Evolutionary conservation across 2,888 invertebrate species (phyloP).

Genomic region (Archips xylosteana): DNA sequence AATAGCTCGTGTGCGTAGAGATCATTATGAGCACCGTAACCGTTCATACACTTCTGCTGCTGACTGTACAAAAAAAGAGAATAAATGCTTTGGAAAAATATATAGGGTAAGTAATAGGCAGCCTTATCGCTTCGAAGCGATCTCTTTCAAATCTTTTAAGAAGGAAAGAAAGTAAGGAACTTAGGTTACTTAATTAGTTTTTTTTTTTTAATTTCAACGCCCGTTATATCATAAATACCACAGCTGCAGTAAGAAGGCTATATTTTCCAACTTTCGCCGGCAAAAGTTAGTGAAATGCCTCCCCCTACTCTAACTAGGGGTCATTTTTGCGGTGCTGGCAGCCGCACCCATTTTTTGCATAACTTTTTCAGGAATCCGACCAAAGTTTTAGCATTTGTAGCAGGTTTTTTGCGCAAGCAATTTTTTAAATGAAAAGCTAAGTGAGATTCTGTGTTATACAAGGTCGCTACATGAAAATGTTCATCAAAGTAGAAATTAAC

Average conservation of each 20-base stretch:
- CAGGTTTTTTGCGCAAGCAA: conserved; percentile 20
- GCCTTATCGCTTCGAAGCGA: no score
- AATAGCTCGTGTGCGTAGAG: no score
- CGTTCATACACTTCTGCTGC: no score
- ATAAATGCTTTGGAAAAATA: no score
- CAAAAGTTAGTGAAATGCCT: conserved; percentile 28
- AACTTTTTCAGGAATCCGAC: conserved; percentile 29
- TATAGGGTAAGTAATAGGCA: no score
- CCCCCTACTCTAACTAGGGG: not conserved
- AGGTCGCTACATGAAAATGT: not conserved
- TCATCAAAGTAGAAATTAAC: no score
- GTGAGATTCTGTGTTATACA: not conserved
- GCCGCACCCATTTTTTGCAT: conserved; percentile 32
- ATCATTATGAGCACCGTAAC: no score
- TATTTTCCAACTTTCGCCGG: conserved; percentile 22
- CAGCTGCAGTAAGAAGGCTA: conserved; percentile 11
- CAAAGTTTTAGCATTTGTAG: conserved; percentile 32
- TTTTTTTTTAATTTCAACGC: not conserved
- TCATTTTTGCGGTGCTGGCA: conserved; percentile 15
- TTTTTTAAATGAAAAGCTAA: conserved; percentile 16
- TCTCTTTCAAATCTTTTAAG: no score
- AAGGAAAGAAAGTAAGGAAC: no score
- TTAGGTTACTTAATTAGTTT: not conserved
- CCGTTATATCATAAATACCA: not conserved
- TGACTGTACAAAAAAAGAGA: no score